Percentiles rank a stretch among this genome's conserved stretches.
Evolutionary conservation across 92 coral and sea anemone species (phyloP).

Genomic region (Siderastrea radians): DNA sequence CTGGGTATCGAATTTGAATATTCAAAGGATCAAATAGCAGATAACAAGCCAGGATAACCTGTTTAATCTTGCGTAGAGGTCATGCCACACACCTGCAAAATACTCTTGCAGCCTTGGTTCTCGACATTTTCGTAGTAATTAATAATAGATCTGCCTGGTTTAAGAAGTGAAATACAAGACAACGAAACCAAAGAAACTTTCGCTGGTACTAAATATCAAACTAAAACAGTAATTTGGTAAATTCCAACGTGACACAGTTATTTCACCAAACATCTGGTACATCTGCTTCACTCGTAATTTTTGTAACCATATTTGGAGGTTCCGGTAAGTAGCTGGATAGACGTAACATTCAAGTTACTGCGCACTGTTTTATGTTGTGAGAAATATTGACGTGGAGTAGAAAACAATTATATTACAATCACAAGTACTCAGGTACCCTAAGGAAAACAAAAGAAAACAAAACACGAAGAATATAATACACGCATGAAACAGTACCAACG

Average conservation of each 20-base stretch:
- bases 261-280: no score
- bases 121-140: slow-evolving; percentile 13
- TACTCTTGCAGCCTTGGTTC: neutral
- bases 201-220: neutral
- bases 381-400: neutral
- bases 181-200: neutral
- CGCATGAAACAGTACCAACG: no score
- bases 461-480: no score
- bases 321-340: neutral
- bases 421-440: neutral
- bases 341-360: neutral
- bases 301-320: neutral
- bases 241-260: neutral
- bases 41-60: neutral
- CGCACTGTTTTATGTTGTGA: no score
- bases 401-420: neutral
- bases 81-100: slow-evolving; percentile 28
- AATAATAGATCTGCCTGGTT: slow-evolving; percentile 13
- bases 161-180: neutral
- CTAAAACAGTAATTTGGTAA: neutral
- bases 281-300: no score
- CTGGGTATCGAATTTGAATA: no score
- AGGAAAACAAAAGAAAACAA: no score
- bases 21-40: no score
- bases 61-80: slow-evolving; percentile 26